Percentiles rank a stretch among this genome's conserved stretches.
Evolutionary conservation across 2,888 invertebrate species (phyloP).

Genomic region (Boloria euphrosyne): DNA sequence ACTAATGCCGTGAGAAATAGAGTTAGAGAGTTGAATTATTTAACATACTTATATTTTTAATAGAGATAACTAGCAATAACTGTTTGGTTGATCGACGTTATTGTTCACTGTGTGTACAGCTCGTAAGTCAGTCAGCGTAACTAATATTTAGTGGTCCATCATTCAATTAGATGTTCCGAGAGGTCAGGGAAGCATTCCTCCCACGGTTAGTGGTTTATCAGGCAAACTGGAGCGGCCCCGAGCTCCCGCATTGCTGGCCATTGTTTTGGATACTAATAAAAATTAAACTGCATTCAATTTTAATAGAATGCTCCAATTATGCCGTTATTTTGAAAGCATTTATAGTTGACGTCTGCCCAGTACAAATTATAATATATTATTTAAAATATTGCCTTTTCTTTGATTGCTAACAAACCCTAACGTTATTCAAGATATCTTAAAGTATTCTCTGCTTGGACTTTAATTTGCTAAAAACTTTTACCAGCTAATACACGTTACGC

Average conservation of each 20-base stretch:
- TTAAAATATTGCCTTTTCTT: too few relatives aligned
- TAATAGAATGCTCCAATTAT: constrained; percentile 2
- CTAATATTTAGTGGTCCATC: constrained; percentile 53
- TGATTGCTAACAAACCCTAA: too few relatives aligned
- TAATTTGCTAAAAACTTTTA: too few relatives aligned
- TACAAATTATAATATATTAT: too few relatives aligned
- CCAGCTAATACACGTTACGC: neutral
- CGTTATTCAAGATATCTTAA: too few relatives aligned
- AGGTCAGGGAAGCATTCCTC: constrained; percentile 67
- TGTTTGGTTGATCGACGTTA: constrained; percentile 27
- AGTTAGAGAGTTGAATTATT: constrained; percentile 23
- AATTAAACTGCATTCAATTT: constrained; percentile 21
- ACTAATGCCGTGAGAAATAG: constrained; percentile 3
- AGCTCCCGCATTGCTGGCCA: constrained; percentile 39
- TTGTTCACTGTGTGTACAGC: constrained; percentile 23
- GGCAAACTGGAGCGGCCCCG: constrained; percentile 45
- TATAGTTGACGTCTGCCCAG: neutral
- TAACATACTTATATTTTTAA: constrained; percentile 22
- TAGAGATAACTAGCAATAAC: constrained; percentile 16
- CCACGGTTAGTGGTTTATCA: constrained; percentile 55
- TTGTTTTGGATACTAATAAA: constrained; percentile 32
- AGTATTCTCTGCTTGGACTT: too few relatives aligned
- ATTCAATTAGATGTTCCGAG: constrained; percentile 66
- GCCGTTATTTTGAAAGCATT: neutral
- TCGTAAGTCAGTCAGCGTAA: constrained; percentile 29